A percentile compares a stretch with the other conserved stretches of the same genome.
These are phyloP conservation scores for Sander lucioperca DNA, from an alignment of 2,113 vertebrate species.

Conservation along the genomic window DNA sequence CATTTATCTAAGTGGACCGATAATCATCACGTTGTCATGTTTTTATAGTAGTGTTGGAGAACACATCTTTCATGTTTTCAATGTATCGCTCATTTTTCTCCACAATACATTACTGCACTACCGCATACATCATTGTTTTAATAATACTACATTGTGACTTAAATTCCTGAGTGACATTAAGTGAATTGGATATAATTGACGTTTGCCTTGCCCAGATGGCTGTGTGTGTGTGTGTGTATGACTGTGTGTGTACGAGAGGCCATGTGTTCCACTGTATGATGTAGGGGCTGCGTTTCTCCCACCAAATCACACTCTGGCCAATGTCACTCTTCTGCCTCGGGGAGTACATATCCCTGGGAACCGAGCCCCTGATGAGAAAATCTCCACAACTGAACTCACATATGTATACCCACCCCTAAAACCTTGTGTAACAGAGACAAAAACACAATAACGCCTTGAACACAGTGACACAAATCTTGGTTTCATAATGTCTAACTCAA, in stretches of 20 bases:
- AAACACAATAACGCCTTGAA: not conserved
- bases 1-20: constrained; percentile 24
- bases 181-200: constrained; percentile 71
- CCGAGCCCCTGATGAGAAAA: constrained; percentile 67
- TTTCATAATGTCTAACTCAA: not conserved
- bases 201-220: constrained; percentile 71
- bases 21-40: constrained; percentile 6
- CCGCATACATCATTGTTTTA: constrained; percentile 33
- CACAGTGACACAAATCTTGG: not conserved
- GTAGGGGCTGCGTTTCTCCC: constrained; percentile 70
- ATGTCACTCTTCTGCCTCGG: constrained; percentile 77
- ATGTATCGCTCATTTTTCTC: constrained; percentile 36
- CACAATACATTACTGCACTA: constrained; percentile 1
- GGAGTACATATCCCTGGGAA: constrained; percentile 81
- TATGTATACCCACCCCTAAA: not conserved
- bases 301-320: constrained; percentile 79
- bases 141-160: constrained; percentile 41
- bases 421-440: not conserved
- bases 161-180: constrained; percentile 57
- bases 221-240: constrained; percentile 27
- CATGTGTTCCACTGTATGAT: constrained; percentile 76
- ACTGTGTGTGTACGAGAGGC: constrained; percentile 46
- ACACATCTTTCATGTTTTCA: constrained; percentile 38
- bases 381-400: constrained; percentile 5
- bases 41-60: constrained; percentile 15